phyloP scores from a whole-genome alignment of 2,113 vertebrate genomes.

The Oreocharis arfaki region DNA sequence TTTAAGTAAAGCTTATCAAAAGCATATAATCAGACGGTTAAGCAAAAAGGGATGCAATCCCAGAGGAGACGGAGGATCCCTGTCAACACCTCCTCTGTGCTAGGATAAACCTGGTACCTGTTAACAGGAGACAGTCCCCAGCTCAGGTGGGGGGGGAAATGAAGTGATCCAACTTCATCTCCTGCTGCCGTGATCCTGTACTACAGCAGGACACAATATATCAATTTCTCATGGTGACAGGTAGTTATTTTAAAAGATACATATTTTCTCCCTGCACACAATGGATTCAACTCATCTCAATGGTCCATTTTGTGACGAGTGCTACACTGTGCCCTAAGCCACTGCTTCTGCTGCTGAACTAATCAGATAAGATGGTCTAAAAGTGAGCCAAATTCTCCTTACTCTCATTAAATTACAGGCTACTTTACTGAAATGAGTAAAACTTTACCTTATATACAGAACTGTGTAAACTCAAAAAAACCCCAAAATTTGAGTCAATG shows the following conservation, averaged over 20 bases:
- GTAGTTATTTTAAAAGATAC: background rate
- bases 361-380: background rate
- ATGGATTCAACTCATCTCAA: background rate
- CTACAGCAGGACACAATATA: background rate
- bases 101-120: background rate
- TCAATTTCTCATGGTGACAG: background rate
- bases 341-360: background rate
- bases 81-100: background rate
- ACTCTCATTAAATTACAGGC: background rate
- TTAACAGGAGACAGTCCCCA: background rate
- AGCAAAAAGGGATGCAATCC: background rate
- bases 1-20: background rate
- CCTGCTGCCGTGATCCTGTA: background rate
- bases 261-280: background rate
- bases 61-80: background rate
- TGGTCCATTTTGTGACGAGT: background rate
- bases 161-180: background rate
- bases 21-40: background rate
- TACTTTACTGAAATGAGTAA: background rate
- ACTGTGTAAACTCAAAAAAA: background rate
- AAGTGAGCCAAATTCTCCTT: background rate
- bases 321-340: background rate
- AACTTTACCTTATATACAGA: background rate
- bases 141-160: background rate
- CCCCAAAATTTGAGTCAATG: background rate